Evolutionary conservation across 2,113 vertebrate species (phyloP).

Genomic region (Speoplatyrhinus poulsoni): DNA sequence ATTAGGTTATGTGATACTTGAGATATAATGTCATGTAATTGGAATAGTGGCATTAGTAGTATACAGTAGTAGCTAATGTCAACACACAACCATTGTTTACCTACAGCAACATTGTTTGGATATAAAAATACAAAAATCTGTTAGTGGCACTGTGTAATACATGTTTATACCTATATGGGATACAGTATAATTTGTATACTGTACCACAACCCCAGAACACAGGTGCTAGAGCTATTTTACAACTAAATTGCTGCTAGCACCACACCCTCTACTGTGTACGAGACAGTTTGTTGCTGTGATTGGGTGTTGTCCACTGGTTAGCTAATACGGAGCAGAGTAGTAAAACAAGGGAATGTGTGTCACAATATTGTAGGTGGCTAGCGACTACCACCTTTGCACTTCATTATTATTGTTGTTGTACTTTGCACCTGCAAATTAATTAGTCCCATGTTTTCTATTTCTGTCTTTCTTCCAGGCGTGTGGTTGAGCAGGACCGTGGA

Average conservation of each 20-base stretch:
- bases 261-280: not conserved
- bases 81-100: too few species aligned
- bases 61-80: too few species aligned
- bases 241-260: not conserved
- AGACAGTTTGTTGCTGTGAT: not conserved
- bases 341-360: not conserved
- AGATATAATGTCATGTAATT: too few species aligned
- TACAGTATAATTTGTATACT: not conserved
- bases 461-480: conserved; percentile 44
- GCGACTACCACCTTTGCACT: not conserved
- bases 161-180: not conserved
- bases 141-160: not conserved
- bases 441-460: not conserved
- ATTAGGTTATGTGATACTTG: too few species aligned
- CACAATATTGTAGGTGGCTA: not conserved
- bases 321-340: not conserved
- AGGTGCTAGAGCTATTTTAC: not conserved
- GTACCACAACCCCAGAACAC: too few species aligned
- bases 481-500: conserved; percentile 52
- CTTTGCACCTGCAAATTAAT: not conserved
- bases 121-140: too few species aligned
- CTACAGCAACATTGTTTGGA: too few species aligned
- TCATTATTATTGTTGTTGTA: not conserved
- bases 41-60: too few species aligned
- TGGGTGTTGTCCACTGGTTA: not conserved